Base-by-base conservation (phyloP, 92 coral and sea anemone genomes). In the Heteractis magnifica region DNA sequence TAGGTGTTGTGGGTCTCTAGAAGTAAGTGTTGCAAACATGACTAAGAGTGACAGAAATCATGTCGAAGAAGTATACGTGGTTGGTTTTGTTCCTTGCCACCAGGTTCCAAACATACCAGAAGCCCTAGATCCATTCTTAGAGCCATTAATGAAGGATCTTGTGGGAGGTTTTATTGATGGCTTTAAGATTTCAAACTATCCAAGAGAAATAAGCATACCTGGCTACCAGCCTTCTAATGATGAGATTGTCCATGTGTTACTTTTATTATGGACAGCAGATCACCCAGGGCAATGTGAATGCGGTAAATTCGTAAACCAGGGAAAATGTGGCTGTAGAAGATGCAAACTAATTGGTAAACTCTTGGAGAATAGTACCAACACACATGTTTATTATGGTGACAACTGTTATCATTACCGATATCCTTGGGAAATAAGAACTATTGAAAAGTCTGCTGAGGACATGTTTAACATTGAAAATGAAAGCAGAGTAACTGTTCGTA, bases 201-300 rank as follows among this genome's bases (percentile, higher is more conserved):
- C 65, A 64, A 78, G 60, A 5, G n/a, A n/a, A n/a, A n/a, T n/a
- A n/a, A n/a, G n/a, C n/a, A n/a, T n/a, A n/a, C n/a, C n/a, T n/a
- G n/a, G n/a, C n/a, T n/a, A n/a, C n/a, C 19, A 77, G 75, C 72
- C 72, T 6, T 6, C 6, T 6, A 14, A 14, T 26, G 20, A 87
- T 59, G 49, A 41, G 34, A 41, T 20, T 51, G 18, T 10, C 60
- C 51, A 26, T 5, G 5, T 70, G 51, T n/a, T n/a, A n/a, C 82
- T 87, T 72, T 52, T 86, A 72, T 89, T 92, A 41, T 92, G 89
- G 88, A 68, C 95, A 52, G 95, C 74, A 34, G 95, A 92, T 75
- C 90, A 89, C 80, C 95, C 95, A 53, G 92, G 89, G 12, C 90
- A 83, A 64, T 91, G 94, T 86, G 92, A 89, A 50, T 55, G 86